A percentile compares a stretch with the other conserved stretches of the same genome.
Evolutionary conservation across 2,888 invertebrate species (phyloP).

Genomic region (Drosophila subquinaria): DNA sequence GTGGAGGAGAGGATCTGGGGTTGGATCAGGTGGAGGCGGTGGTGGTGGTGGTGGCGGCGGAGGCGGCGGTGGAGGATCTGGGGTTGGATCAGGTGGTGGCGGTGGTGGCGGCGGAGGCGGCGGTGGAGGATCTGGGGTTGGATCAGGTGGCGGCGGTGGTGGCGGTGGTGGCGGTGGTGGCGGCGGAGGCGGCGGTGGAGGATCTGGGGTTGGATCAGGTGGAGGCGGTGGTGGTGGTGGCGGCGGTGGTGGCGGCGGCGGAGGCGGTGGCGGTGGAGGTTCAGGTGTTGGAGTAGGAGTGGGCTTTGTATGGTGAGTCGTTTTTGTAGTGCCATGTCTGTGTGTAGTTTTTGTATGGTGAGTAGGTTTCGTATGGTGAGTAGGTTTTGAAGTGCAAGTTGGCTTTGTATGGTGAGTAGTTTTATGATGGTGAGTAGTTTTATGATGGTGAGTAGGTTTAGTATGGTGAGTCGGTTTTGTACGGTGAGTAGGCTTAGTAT

Average conservation of each 20-base stretch:
- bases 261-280: neutral
- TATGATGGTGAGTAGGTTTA: neutral
- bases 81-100: neutral
- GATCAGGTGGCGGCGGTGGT: slow-evolving; percentile 5
- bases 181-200: neutral
- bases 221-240: neutral
- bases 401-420: neutral
- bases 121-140: slow-evolving; percentile 4
- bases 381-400: neutral
- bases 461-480: neutral
- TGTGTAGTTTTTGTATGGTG: neutral
- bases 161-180: neutral
- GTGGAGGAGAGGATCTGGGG: neutral
- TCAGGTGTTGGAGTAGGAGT: neutral
- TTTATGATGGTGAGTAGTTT: neutral
- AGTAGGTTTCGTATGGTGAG: neutral
- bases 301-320: neutral
- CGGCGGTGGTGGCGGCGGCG: neutral
- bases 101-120: slow-evolving; percentile 5
- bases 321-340: neutral
- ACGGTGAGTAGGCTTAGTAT: neutral
- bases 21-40: slow-evolving; percentile 15
- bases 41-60: neutral
- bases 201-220: neutral
- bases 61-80: neutral